phyloP scores from a whole-genome alignment of 2,113 vertebrate genomes.

The Bungarus multicinctus region DNA sequence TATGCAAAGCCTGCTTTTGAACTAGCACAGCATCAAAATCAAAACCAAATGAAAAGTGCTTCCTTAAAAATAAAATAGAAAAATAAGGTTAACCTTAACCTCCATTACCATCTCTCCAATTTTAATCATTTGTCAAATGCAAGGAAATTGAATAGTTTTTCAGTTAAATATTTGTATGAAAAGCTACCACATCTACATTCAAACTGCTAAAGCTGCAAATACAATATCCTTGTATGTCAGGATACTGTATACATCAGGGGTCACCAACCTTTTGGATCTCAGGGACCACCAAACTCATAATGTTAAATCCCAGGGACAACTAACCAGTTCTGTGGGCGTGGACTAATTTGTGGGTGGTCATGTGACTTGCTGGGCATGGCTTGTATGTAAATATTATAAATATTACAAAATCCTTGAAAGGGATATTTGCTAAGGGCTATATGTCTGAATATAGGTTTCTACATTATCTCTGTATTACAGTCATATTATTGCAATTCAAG shows the following conservation, averaged over 20 bases:
- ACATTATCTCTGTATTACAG: not conserved
- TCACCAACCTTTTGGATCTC: no score
- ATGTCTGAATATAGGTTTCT: not conserved
- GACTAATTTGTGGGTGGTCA: no score
- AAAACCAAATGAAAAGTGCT: not conserved
- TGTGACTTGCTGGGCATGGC: no score
- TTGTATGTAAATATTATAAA: no score
- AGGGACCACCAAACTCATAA: no score
- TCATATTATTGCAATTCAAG: not conserved
- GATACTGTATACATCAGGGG: no score
- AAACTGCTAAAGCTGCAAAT: not conserved
- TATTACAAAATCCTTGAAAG: not conserved
- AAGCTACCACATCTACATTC: not conserved
- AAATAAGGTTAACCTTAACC: not conserved
- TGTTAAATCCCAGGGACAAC: no score
- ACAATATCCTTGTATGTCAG: not conserved
- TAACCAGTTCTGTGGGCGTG: no score
- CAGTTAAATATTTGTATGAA: not conserved
- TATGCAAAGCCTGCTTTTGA: conserved; percentile 29
- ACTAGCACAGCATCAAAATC: not conserved
- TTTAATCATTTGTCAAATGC: not conserved
- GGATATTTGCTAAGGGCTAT: not conserved
- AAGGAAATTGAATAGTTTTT: not conserved
- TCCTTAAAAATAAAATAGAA: not conserved
- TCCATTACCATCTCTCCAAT: rapidly evolving